These are phyloP conservation scores for Otus scops DNA, from an alignment of 2,797 vertebrate genomes.

Conservation along the genomic window DNA sequence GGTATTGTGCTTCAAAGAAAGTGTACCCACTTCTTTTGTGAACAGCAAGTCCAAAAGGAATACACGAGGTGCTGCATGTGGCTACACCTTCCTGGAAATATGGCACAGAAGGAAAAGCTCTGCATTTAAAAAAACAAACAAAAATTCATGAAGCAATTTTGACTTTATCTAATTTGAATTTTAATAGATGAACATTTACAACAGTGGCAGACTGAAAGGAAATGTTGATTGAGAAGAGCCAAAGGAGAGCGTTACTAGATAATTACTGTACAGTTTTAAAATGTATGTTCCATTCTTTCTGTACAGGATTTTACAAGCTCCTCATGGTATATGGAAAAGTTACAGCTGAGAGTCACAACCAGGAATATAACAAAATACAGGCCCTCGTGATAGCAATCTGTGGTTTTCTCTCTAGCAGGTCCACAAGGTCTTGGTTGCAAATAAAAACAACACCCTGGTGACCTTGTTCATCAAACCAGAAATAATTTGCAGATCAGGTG, in stretches of 20 bases:
- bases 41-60: not conserved
- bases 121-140: not conserved
- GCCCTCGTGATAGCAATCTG: not conserved
- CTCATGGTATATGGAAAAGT: not conserved
- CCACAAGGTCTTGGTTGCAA: not conserved
- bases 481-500: not conserved
- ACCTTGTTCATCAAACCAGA: not conserved
- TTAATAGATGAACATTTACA: constrained; percentile 24
- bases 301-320: not conserved
- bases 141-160: constrained; percentile 1
- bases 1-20: not conserved
- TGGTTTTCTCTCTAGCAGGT: not conserved
- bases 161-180: constrained; percentile 60
- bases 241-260: constrained; percentile 21
- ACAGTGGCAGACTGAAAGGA: not conserved
- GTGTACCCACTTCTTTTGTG: not conserved
- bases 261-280: constrained; percentile 43
- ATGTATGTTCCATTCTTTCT: constrained; percentile 10
- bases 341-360: not conserved
- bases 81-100: not conserved
- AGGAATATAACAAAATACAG: not conserved
- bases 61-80: accelerated
- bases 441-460: not conserved
- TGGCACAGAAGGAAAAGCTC: not conserved
- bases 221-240: constrained; percentile 32